These are phyloP conservation scores for Ditylenchus dipsaci DNA, from an alignment of 1,140 invertebrate species.

Conservation along the genomic window DNA sequence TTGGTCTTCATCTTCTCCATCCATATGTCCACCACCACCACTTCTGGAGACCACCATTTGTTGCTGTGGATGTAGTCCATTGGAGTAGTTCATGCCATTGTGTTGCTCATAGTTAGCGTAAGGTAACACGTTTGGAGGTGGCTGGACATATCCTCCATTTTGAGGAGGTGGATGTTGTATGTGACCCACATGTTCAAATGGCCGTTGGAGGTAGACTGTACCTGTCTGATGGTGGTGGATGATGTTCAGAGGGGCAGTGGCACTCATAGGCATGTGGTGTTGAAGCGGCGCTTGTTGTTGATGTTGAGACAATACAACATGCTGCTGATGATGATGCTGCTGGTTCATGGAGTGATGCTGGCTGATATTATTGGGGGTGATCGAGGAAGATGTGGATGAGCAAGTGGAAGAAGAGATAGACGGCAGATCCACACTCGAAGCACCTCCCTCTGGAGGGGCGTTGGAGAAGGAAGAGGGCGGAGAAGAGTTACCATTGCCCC, in stretches of 20 bases:
- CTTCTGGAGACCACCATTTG: neutral
- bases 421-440: slow-evolving; percentile 1
- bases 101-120: too few relatives aligned
- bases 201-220: neutral
- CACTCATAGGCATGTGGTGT: neutral
- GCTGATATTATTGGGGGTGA: neutral
- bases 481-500: neutral
- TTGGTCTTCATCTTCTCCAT: neutral
- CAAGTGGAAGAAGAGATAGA: slow-evolving; percentile 4
- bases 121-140: too few relatives aligned
- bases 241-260: neutral
- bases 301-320: too few relatives aligned
- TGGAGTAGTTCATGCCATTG: neutral
- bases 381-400: neutral
- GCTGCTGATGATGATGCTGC: neutral
- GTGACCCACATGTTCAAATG: neutral
- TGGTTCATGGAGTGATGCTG: neutral
- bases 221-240: neutral
- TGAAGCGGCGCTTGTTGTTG: too few relatives aligned
- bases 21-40: neutral
- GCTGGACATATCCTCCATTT: too few relatives aligned
- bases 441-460: slow-evolving; percentile 7
- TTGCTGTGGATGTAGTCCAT: neutral
- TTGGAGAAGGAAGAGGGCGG: neutral
- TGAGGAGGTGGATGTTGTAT: neutral